These are phyloP conservation scores for Gouania willdenowi DNA, from an alignment of 2,797 vertebrate genomes.

Conservation along the genomic window DNA sequence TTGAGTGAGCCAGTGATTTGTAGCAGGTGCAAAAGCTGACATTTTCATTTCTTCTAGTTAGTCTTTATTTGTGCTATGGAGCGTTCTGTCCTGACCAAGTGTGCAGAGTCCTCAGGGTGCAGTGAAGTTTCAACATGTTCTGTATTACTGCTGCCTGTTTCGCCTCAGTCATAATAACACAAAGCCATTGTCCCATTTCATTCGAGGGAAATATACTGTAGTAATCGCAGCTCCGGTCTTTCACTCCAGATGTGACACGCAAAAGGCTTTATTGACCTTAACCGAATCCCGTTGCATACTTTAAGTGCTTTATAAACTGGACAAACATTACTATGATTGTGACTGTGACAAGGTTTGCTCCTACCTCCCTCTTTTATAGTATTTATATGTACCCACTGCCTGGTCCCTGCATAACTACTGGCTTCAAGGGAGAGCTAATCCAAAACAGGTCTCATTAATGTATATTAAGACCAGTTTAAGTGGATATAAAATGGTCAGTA, in stretches of 20 bases:
- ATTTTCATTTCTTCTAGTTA: too few relatives aligned
- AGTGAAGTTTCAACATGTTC: conserved; percentile 38
- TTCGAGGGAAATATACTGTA: conserved; percentile 27
- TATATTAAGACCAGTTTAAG: conserved; percentile 65
- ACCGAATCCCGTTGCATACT: conserved; percentile 61
- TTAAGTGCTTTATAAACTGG: conserved; percentile 69
- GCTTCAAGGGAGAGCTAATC: conserved; percentile 81
- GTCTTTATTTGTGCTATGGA: too few relatives aligned
- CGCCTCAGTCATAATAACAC: conserved; percentile 55
- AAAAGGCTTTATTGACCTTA: conserved; percentile 68
- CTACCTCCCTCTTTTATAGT: conserved; percentile 37
- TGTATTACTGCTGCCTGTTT: conserved; percentile 22
- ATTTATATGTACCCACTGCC: conserved; percentile 72
- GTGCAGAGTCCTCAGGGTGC: conserved; percentile 46
- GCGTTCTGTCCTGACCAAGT: conserved; percentile 40
- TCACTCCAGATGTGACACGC: conserved; percentile 70
- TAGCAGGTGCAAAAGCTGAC: conserved; percentile 69
- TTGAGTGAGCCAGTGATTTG: too few relatives aligned
- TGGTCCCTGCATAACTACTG: conserved; percentile 78
- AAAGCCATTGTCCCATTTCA: conserved; percentile 61
- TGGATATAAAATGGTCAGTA: conserved; percentile 66
- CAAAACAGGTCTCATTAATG: conserved; percentile 80
- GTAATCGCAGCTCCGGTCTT: conserved; percentile 45
- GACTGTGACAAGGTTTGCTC: conserved; percentile 65
- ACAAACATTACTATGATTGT: too few relatives aligned